Evolutionary conservation across 2,797 vertebrate genomes (phyloP), one percentile per base, ranked within the genome.

Genomic region (Staurois parvus): DNA sequence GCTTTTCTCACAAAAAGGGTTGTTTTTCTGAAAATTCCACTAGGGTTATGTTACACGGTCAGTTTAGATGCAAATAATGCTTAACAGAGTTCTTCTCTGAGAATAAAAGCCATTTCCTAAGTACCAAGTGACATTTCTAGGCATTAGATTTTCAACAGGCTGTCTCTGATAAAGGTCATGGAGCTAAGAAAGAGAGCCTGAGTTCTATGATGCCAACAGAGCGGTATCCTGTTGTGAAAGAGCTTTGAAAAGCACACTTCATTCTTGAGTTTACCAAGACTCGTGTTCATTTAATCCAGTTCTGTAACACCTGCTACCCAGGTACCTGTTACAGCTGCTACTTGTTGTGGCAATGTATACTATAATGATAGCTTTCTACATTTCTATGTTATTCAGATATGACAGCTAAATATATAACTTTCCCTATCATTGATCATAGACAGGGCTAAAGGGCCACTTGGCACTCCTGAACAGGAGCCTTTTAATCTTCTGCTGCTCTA

Each of bases 121-220:
- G 73, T 48, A 42, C n/a, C 26, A 28, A 73, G 34, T 62, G 75
- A 77, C 75, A 32, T 77, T 77, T 64, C 12, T 66, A 42, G 34
- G 62, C 59, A 26, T 34, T 67, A 42, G 37, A n/a, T 66, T 64
- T 67, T n/a, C 32, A 66, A 48, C 77, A 26, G 26, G n/a, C 77
- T 29, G 66, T 68, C 62, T 79, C 28, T 64, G 75, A 67, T 68
- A 69, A 69, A 79, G 77, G 37, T 79, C 64, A 79, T 12, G 48
- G 24, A 24, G 52, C 52, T 76, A 6, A 30, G 73, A 32, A 76
- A 76, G 19, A 72, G 9, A 52, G 28, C 17, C 45, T 42, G 70
- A 40, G 70, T 37, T 40, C 37, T 72, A 37, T 42, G 70, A 72
- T 72, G 70, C 34, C 64, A 66, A 66, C 28, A 29, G 64, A 29